Percentiles rank a stretch among this genome's conserved stretches.
These are phyloP conservation scores for Carabus problematicus DNA, from an alignment of 2,888 invertebrate species.

Conservation along the genomic window DNA sequence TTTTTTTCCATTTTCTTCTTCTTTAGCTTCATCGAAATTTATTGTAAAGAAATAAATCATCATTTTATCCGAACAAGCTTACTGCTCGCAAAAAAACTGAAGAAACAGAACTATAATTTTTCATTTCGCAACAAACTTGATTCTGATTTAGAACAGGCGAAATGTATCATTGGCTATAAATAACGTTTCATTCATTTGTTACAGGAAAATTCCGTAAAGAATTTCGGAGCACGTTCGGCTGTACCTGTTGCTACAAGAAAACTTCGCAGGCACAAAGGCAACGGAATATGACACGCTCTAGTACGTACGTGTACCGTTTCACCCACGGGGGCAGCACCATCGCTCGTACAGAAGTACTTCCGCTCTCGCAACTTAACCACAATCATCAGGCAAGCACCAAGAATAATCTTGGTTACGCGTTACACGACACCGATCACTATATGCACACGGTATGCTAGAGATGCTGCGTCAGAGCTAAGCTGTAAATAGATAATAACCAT, in stretches of 20 bases:
- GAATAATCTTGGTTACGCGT: slow-evolving; percentile 12
- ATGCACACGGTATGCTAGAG: slow-evolving; percentile 9
- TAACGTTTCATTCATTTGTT: slow-evolving; percentile 55
- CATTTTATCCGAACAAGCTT: neutral
- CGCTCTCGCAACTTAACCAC: slow-evolving; percentile 29
- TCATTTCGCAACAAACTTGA: too few species aligned
- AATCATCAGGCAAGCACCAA: neutral
- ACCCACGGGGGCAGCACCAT: slow-evolving; percentile 34
- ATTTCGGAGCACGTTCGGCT: slow-evolving; percentile 70
- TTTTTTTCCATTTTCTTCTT: neutral
- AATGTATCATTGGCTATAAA: too few species aligned
- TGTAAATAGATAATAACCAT: too few species aligned
- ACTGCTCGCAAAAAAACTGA: neutral
- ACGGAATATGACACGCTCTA: slow-evolving; percentile 36
- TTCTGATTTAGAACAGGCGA: too few species aligned
- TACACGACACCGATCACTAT: slow-evolving; percentile 7
- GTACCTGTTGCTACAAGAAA: slow-evolving; percentile 17
- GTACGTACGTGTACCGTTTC: slow-evolving; percentile 39
- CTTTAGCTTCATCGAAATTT: too few species aligned
- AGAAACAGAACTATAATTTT: neutral
- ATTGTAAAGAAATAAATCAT: too few species aligned
- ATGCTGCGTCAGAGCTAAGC: too few species aligned
- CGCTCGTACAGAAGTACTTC: slow-evolving; percentile 33
- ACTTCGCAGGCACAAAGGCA: slow-evolving; percentile 6
- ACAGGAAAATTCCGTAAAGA: slow-evolving; percentile 77